Evolutionary conservation across 2,113 vertebrate species (phyloP).

Genomic region (Hippocampus comes): DNA sequence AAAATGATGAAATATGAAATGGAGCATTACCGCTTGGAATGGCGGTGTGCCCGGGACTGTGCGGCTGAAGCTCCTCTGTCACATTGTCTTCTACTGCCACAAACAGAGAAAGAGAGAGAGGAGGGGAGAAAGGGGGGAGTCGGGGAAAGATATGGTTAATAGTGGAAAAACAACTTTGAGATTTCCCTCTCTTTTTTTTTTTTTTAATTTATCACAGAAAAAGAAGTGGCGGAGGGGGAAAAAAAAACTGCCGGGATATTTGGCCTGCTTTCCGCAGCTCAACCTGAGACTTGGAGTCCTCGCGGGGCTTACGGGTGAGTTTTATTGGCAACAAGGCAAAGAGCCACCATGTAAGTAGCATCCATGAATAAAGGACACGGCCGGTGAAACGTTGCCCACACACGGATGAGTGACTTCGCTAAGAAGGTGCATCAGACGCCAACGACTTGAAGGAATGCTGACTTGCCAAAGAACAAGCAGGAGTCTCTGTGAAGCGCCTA

Average conservation of each 20-base stretch:
- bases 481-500: slow-evolving; percentile 38
- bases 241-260: slow-evolving; percentile 57
- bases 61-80: slow-evolving; percentile 81
- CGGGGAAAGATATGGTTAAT: slow-evolving; percentile 68
- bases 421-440: slow-evolving; percentile 26
- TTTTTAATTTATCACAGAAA: slow-evolving; percentile 60
- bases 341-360: slow-evolving; percentile 73
- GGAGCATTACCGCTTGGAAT: slow-evolving; percentile 81
- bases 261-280: slow-evolving; percentile 64
- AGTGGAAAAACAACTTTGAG: slow-evolving; percentile 60
- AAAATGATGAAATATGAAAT: slow-evolving; percentile 76
- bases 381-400: slow-evolving; percentile 51
- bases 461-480: slow-evolving; percentile 13
- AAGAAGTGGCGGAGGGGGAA: neutral
- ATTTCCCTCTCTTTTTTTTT: slow-evolving; percentile 51
- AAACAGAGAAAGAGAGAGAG: slow-evolving; percentile 58
- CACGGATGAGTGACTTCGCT: slow-evolving; percentile 60
- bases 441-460: slow-evolving; percentile 17
- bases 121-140: slow-evolving; percentile 28
- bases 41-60: slow-evolving; percentile 79
- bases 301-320: slow-evolving; percentile 66
- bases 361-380: slow-evolving; percentile 71
- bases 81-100: slow-evolving; percentile 89
- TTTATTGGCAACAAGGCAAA: slow-evolving; percentile 66
- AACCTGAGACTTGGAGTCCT: slow-evolving; percentile 64